A percentile compares a stretch with the other conserved stretches of the same genome.
Evolutionary conservation across 2,888 invertebrate genomes (phyloP).

Genomic region (Neocrepidodera transversa): DNA sequence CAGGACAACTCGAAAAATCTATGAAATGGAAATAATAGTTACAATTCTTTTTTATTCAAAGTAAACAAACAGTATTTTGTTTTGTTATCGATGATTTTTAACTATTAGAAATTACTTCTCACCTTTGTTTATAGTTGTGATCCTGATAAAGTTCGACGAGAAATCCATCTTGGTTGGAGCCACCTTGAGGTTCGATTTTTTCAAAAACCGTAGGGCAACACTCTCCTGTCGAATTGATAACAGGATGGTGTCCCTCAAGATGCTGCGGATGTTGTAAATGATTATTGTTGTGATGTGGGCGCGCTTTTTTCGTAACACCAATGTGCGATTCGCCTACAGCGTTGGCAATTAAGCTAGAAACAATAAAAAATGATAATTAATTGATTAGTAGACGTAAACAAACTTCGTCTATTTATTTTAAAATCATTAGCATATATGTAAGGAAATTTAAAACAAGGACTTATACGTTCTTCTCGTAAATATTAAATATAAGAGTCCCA

Average conservation of each 20-base stretch:
- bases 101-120: neutral
- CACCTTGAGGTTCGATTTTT: constrained; percentile 79
- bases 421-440: too few relatives aligned
- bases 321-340: constrained; percentile 5
- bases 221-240: constrained; percentile 62
- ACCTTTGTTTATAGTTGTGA: constrained; percentile 70
- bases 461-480: too few relatives aligned
- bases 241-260: constrained; percentile 1
- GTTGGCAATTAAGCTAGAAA: constrained; percentile 3
- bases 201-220: constrained; percentile 84
- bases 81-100: too few relatives aligned
- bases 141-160: constrained; percentile 79
- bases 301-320: constrained; percentile 11
- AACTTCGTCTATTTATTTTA: too few relatives aligned
- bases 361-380: too few relatives aligned
- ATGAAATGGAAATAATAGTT: constrained; percentile 22
- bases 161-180: constrained; percentile 74
- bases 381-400: too few relatives aligned
- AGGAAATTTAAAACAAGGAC: too few relatives aligned
- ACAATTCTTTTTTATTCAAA: too few relatives aligned
- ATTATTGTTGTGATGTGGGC: constrained; percentile 27
- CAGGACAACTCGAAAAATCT: constrained; percentile 82
- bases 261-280: constrained; percentile 4
- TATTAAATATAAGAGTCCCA: too few relatives aligned
- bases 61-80: too few relatives aligned